These are phyloP conservation scores for Aleiodes testaceus DNA, from an alignment of 2,888 invertebrate genomes.

Conservation along the genomic window DNA sequence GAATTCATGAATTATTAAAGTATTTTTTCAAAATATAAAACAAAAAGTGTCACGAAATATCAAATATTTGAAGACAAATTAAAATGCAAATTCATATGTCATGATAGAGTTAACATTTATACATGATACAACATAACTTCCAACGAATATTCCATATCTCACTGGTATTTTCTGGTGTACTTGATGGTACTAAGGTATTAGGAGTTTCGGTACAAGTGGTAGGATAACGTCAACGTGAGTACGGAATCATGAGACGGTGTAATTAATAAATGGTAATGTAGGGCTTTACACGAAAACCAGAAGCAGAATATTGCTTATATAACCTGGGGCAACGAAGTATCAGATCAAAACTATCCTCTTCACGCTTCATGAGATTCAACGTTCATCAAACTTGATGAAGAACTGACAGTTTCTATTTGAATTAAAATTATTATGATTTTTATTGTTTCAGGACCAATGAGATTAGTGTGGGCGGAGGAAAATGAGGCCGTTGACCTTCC, in stretches of 20 bases:
- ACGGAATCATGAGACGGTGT: conserved; percentile 44
- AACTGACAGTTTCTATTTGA: neutral
- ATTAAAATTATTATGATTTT: neutral
- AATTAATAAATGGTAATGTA: conserved; percentile 54
- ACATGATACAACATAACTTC: too few relatives aligned
- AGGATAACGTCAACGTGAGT: conserved; percentile 19
- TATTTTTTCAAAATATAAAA: too few relatives aligned
- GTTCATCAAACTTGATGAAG: neutral
- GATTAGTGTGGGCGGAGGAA: conserved; percentile 83
- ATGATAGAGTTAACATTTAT: too few relatives aligned
- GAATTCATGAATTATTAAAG: too few relatives aligned
- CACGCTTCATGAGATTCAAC: conserved; percentile 1
- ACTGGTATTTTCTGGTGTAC: too few relatives aligned
- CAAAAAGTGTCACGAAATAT: too few relatives aligned
- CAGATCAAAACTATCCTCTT: conserved; percentile 10
- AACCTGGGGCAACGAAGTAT: conserved; percentile 36
- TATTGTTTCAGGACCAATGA: conserved; percentile 77
- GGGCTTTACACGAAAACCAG: conserved; percentile 48
- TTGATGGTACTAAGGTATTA: neutral
- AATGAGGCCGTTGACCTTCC: conserved; percentile 86
- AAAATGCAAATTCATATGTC: too few relatives aligned
- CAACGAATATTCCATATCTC: too few relatives aligned
- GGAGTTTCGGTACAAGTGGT: neutral
- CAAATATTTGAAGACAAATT: too few relatives aligned
- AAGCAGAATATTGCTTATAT: conserved; percentile 50